Evolutionary conservation across 30 jellyfish, hydroid and myxozoan genomes (phyloP), one percentile per base, ranked within the genome.

Genomic region (Aurelia sp.): DNA sequence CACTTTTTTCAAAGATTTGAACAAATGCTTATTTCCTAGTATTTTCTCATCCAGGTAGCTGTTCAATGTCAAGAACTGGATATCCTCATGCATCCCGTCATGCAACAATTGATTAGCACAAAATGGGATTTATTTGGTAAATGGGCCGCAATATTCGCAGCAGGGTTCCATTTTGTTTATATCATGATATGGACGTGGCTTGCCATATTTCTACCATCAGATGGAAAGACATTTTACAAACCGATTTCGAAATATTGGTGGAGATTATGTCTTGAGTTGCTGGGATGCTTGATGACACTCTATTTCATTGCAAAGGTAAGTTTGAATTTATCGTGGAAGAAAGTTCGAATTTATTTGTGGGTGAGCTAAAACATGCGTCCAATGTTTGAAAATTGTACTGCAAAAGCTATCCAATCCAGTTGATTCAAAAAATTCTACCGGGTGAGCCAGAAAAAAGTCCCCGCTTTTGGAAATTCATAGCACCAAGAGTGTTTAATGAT

Each of bases 81-180:
- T 3, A 76, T 94, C 35, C 76, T 94, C 60, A 94, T 94, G 99
- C 97, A 94, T 74, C 99, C 99, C 47, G 99, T 94, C 22, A 94
- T 94, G 76, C 97, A 94, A 67, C 86, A 58, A 38, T 89, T 93
- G 57, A 93, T 93, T 72, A 75, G 89, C 20, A 85, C 73, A 47
- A 93, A 93, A 74, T 93, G 98, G 98, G 78, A 88, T 41, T 80
- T 67, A 51, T 93, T 88, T 64, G 99, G 99, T 33, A 84, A 80
- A 77, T 71, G 96, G 91, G 97, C 93, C 8, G 74, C 97, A 11
- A 38, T 80, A 22, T 70, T 86, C 15, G 95, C 78, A 6, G 97
- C 97, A 0, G 82, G 84, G 50, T 90, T 94, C 51, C 97, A 94
- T 79, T 76, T 88, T 27, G 47, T 74, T 17, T 94, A 94, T 63